Evolutionary conservation across 2,797 vertebrate species (phyloP), one percentile per base, ranked within the genome.

Genomic region (Valencia hispanica): DNA sequence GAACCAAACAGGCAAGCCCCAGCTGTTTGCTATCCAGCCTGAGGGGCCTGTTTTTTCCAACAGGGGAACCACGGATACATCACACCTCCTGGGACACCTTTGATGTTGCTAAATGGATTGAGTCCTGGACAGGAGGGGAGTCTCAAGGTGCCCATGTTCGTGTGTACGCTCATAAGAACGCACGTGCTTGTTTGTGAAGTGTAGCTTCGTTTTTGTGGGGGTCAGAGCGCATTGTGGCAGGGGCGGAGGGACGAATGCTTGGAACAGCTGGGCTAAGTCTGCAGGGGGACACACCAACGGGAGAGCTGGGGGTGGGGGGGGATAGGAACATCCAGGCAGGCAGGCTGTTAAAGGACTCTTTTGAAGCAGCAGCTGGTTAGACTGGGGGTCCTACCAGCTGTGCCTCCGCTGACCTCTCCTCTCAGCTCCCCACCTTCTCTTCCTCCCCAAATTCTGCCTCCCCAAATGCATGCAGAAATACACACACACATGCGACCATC

Each of bases 311-410:
- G 59, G 53, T 57, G 36, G 12, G 48, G 3, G 36, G 0, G 75
- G 70, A 18, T n/a, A n/a, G 41, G 51, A 80, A 51, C 48, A 53
- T 53, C 69, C 48, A 70, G 81, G 75, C 75, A 86, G 63, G 79
- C 75, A 63, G 85, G 74, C 87, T 91, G 88, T 90, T 93, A 93
- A 94, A 90, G 57, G 90, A 85, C 87, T 78, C 88, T 88, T 94
- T 94, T 93, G 82, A 94, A 90, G 89, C 82, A 92, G 94, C 96
- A 96, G 95, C 95, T 96, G 95, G 94, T 94, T 93, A 74, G 79
- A 87, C 90, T 85, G 89, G 91, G 93, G 92, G 93, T 94, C 91
- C 94, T 87, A 93, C 93, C 94, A 96, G 94, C 95, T 95, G 95
- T 94, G 94, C 82, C 93, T 94, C 83, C 72, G 34, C 51, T 94